Evolutionary conservation across 2,888 invertebrate species (phyloP).

Genomic region (Epistrophella euchroma): DNA sequence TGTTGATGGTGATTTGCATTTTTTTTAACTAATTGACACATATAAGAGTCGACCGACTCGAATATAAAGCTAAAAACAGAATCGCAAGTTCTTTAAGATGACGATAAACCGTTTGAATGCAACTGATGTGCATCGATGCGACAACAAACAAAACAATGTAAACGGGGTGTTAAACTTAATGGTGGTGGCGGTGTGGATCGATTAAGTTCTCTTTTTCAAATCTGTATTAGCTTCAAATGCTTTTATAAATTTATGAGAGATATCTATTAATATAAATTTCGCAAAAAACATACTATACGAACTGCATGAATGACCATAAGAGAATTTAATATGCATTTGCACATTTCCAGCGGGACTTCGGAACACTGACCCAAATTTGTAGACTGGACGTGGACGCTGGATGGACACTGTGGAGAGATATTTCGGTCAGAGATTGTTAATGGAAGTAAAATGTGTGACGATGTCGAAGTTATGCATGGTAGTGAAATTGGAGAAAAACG

Average conservation of each 20-base stretch:
- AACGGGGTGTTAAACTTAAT: slow-evolving; percentile 55
- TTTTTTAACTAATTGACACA: slow-evolving; percentile 68
- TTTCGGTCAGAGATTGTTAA: slow-evolving; percentile 49
- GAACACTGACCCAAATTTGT: slow-evolving; percentile 65
- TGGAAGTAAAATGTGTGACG: slow-evolving; percentile 1
- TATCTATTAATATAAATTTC: slow-evolving; percentile 46
- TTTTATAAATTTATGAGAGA: slow-evolving; percentile 29
- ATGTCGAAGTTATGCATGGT: background rate
- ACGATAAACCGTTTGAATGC: slow-evolving; percentile 70
- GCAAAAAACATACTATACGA: slow-evolving; percentile 57
- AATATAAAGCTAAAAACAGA: slow-evolving; percentile 24
- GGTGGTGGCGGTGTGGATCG: slow-evolving; percentile 51
- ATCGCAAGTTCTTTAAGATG: slow-evolving; percentile 35
- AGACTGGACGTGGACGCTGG: slow-evolving; percentile 54
- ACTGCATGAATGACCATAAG: slow-evolving; percentile 61
- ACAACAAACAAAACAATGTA: slow-evolving; percentile 59
- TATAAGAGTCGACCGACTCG: slow-evolving; percentile 39
- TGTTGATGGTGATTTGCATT: slow-evolving; percentile 72
- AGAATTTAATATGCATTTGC: slow-evolving; percentile 42
- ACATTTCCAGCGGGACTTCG: slow-evolving; percentile 62
- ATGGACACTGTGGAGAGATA: slow-evolving; percentile 29
- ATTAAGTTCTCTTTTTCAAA: slow-evolving; percentile 54
- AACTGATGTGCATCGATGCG: slow-evolving; percentile 76
- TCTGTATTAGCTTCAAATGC: background rate
- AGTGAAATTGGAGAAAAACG: background rate